These are phyloP conservation scores for Lepetodrilus schrolli DNA, from an alignment of 2,888 invertebrate genomes.

Conservation along the genomic window DNA sequence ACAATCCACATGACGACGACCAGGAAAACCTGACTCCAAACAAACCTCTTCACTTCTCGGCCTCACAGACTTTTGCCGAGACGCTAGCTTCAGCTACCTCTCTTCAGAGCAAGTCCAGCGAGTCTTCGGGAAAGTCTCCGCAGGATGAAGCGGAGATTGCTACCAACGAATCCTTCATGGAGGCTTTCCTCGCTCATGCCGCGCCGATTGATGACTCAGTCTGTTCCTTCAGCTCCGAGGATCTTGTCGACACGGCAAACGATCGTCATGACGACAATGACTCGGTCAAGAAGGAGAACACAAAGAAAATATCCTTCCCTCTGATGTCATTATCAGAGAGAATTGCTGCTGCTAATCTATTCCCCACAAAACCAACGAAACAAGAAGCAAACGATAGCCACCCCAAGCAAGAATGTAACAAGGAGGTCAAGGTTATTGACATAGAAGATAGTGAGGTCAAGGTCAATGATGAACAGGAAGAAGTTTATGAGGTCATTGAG, in stretches of 20 bases:
- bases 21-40: conserved; percentile 11
- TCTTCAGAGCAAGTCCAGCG: neutral
- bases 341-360: neutral
- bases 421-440: neutral
- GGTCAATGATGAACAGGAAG: no score
- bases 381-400: neutral
- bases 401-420: neutral
- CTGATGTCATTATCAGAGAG: conserved; percentile 2
- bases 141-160: neutral
- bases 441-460: neutral
- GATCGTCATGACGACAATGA: neutral
- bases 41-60: neutral
- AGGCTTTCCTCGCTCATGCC: conserved; percentile 5
- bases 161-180: neutral
- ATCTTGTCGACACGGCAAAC: neutral
- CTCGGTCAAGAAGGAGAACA: neutral
- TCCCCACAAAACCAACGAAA: neutral
- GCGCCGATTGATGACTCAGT: conserved; percentile 8
- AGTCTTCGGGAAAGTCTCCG: neutral
- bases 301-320: neutral
- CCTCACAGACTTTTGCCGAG: neutral
- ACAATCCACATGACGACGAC: conserved; percentile 23
- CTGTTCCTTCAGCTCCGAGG: neutral
- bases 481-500: neutral
- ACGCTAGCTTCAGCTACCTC: neutral